These are phyloP conservation scores for Alouatta caraya DNA, from an alignment of 2,797 vertebrate species.

Conservation along the genomic window DNA sequence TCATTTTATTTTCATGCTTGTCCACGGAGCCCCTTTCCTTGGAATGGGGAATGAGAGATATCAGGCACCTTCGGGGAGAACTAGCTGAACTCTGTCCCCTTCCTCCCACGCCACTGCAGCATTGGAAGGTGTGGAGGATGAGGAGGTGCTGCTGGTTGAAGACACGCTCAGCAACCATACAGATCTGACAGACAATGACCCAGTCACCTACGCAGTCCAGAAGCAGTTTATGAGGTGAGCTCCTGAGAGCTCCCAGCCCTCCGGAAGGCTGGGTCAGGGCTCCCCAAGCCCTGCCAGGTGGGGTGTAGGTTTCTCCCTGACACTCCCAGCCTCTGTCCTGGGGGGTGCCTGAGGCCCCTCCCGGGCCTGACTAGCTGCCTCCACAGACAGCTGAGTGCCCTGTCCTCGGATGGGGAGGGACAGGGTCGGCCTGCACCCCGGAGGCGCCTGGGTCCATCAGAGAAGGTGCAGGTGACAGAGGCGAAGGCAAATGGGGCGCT, in stretches of 20 bases:
- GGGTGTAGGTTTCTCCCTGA: not conserved
- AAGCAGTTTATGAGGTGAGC: constrained; percentile 94
- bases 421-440: constrained; percentile 85
- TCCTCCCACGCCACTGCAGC: constrained; percentile 61
- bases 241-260: not conserved
- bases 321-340: not conserved
- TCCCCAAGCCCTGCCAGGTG: not conserved
- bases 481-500: constrained; percentile 84
- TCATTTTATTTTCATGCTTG: not conserved
- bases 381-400: constrained; percentile 92
- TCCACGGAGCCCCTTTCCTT: not conserved
- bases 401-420: constrained; percentile 91
- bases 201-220: constrained; percentile 89
- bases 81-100: not conserved
- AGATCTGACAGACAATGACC: constrained; percentile 92
- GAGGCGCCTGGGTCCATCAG: constrained; percentile 79
- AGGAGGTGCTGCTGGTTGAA: constrained; percentile 88
- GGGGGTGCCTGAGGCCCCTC: not conserved
- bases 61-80: not conserved
- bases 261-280: not conserved
- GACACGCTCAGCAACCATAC: constrained; percentile 94
- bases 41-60: not conserved
- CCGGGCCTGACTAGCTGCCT: not conserved
- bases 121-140: constrained; percentile 84
- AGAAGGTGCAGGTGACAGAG: constrained; percentile 86